Percentiles rank a stretch among this genome's conserved stretches.
phyloP scores from a whole-genome alignment of 2,797 vertebrate species.

The Etheostoma nigrum region DNA sequence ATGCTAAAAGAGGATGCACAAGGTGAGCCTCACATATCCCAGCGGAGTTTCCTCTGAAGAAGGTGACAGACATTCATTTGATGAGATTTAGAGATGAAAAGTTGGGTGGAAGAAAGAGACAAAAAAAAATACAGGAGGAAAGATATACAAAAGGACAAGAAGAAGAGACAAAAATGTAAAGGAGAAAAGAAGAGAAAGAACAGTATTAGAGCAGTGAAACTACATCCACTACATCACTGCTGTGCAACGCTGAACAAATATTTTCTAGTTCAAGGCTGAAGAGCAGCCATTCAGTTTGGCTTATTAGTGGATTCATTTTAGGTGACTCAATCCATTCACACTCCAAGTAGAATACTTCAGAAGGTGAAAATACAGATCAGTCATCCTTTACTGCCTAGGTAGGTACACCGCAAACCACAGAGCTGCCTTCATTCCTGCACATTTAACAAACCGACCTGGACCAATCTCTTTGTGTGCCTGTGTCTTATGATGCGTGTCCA shows the following conservation, averaged over 20 bases:
- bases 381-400: not conserved
- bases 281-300: conserved; percentile 15
- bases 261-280: not conserved
- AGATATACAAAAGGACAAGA: conserved; percentile 38
- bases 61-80: conserved; percentile 73
- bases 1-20: conserved; percentile 65
- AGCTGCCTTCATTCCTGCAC: not conserved
- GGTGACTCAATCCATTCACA: not conserved
- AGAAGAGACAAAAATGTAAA: conserved; percentile 24
- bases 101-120: conserved; percentile 16
- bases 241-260: conserved; percentile 32
- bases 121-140: conserved; percentile 38
- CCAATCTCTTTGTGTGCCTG: no score
- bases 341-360: not conserved
- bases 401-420: no score
- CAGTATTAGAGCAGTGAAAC: conserved; percentile 44
- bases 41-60: conserved; percentile 89
- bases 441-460: conserved; percentile 2
- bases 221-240: conserved; percentile 31
- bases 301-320: conserved; percentile 2
- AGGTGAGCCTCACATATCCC: conserved; percentile 88
- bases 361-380: not conserved
- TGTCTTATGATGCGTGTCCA: no score
- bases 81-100: conserved; percentile 56
- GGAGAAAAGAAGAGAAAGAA: conserved; percentile 40